Percentiles rank a stretch among this genome's conserved stretches.
Evolutionary conservation across 2,797 vertebrate species (phyloP).

Genomic region (Vireo griseus): DNA sequence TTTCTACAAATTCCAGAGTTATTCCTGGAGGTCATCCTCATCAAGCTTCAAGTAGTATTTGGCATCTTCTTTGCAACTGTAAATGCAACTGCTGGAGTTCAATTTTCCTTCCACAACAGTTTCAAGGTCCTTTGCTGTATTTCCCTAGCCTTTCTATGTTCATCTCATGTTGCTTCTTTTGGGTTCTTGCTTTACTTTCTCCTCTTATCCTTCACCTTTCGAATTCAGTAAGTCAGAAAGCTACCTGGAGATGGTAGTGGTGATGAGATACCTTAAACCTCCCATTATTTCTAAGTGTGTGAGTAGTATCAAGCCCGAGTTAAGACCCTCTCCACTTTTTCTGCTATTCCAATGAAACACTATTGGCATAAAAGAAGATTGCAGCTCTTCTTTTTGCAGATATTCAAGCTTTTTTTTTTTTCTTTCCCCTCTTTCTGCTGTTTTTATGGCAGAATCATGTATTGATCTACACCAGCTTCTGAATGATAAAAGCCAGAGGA

Average conservation of each 20-base stretch:
- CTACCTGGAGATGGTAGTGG: neutral
- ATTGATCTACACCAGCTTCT: neutral
- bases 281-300: fast-evolving
- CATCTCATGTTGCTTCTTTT: neutral
- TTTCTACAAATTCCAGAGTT: neutral
- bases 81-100: neutral
- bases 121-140: neutral
- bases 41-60: neutral
- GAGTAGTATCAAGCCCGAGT: neutral
- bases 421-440: neutral
- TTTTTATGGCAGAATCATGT: neutral
- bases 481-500: neutral
- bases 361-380: neutral
- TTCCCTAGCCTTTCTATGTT: neutral
- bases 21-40: neutral
- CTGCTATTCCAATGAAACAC: neutral
- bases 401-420: neutral
- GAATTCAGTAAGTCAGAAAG: neutral
- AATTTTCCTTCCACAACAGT: neutral
- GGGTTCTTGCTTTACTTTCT: neutral
- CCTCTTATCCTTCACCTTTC: neutral
- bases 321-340: neutral
- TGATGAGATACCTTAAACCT: neutral
- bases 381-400: neutral
- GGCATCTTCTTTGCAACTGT: neutral